These are phyloP conservation scores for Mus pahari DNA, from an alignment of 2,113 vertebrate genomes.

Conservation along the genomic window DNA sequence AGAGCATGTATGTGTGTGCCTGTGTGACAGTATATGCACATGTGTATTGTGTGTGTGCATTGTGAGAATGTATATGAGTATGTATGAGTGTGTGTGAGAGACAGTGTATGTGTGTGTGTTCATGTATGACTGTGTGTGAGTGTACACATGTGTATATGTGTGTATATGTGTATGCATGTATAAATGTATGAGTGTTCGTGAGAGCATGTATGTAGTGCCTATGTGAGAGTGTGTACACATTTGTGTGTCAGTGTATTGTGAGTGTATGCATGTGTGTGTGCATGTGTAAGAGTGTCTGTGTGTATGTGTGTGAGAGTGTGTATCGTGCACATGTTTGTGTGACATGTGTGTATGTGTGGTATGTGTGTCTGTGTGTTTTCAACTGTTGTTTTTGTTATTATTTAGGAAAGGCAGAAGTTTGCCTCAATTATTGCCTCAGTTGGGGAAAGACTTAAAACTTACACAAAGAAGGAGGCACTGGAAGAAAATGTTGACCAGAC, in stretches of 20 bases:
- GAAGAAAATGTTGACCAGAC: neutral
- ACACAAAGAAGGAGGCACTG: neutral
- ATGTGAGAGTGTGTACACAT: neutral
- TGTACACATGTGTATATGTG: neutral
- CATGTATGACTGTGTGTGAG: neutral
- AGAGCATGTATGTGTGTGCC: neutral
- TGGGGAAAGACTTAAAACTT: neutral
- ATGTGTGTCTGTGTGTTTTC: too few species aligned
- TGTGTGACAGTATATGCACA: neutral
- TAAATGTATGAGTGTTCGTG: neutral
- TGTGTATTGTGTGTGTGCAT: neutral
- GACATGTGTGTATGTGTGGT: neutral
- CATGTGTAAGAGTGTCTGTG: neutral
- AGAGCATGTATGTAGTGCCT: neutral
- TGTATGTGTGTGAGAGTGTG: too few species aligned
- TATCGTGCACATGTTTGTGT: too few species aligned
- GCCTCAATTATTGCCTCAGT: neutral
- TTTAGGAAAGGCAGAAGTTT: conserved; percentile 29
- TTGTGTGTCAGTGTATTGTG: neutral
- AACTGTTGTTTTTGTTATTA: neutral
- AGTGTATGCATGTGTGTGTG: neutral
- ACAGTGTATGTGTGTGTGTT: neutral
- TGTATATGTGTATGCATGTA: neutral
- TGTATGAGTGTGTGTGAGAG: neutral
- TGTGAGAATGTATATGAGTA: neutral